phyloP scores from a whole-genome alignment of 1,140 invertebrate species.

The Cydia pomonella region DNA sequence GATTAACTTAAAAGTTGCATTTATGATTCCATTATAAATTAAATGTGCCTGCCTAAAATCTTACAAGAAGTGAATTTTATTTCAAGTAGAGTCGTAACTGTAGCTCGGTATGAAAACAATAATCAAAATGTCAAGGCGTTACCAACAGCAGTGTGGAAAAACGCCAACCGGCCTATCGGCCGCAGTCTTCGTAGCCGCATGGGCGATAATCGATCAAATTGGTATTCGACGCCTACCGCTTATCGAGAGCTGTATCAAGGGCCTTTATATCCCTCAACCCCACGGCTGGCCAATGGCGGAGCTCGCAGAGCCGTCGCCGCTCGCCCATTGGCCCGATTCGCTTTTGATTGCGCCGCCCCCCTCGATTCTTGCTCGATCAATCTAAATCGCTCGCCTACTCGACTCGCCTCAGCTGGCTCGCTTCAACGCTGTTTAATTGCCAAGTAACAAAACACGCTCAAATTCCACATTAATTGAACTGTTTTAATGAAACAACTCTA shows the following conservation, averaged over 20 bases:
- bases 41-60: not conserved
- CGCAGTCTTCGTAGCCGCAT: slow-evolving; percentile 36
- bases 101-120: slow-evolving; percentile 14
- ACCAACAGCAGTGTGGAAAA: slow-evolving; percentile 18
- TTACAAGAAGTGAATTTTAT: not conserved
- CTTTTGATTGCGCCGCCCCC: slow-evolving; percentile 78
- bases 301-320: slow-evolving; percentile 42
- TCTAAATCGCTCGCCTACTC: slow-evolving; percentile 67
- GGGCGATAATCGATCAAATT: slow-evolving; percentile 73
- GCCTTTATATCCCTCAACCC: slow-evolving; percentile 66
- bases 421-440: slow-evolving; percentile 48
- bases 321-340: slow-evolving; percentile 72
- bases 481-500: not conserved
- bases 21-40: slow-evolving; percentile 21
- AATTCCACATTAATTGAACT: slow-evolving; percentile 19
- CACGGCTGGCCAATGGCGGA: slow-evolving; percentile 60
- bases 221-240: slow-evolving; percentile 70
- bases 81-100: not conserved
- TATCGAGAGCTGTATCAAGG: slow-evolving; percentile 77
- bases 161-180: slow-evolving; percentile 37
- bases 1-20: slow-evolving; percentile 44
- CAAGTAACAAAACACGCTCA: slow-evolving; percentile 31
- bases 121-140: slow-evolving; percentile 34
- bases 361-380: slow-evolving; percentile 74
- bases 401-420: slow-evolving; percentile 52